Percentiles rank a stretch among this genome's conserved stretches.
These are phyloP conservation scores for Amaurobius ferox DNA, from an alignment of 2,888 invertebrate species.

Conservation along the genomic window DNA sequence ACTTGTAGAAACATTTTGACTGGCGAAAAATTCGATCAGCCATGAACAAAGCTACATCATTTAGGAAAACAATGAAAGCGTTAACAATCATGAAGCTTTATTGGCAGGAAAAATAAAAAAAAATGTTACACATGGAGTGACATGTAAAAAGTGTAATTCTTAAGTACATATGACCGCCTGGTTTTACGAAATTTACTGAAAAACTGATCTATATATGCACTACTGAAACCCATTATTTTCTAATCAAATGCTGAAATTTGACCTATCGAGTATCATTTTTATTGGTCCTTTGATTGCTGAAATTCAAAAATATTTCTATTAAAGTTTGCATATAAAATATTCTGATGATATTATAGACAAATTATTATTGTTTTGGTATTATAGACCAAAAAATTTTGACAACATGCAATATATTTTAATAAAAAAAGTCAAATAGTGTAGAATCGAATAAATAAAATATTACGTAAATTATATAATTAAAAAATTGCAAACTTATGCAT, in stretches of 20 bases:
- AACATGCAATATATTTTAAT: no score
- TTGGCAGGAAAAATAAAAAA: not conserved
- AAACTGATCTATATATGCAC: not conserved
- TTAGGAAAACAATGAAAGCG: slow-evolving; percentile 2
- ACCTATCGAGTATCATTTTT: not conserved
- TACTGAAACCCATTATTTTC: not conserved
- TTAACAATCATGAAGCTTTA: not conserved
- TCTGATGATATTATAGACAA: no score
- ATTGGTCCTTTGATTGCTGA: no score
- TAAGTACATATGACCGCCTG: not conserved
- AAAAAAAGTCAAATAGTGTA: no score
- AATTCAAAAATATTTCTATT: no score
- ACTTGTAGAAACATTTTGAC: not conserved
- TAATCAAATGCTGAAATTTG: not conserved
- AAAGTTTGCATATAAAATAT: no score
- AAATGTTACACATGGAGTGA: not conserved
- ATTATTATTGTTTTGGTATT: no score
- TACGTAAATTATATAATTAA: no score
- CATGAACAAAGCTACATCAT: slow-evolving; percentile 1
- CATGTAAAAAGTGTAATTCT: not conserved
- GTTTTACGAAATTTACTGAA: not conserved
- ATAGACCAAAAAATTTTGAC: no score
- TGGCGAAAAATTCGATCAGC: not conserved
- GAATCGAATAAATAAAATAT: no score
- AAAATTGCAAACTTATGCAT: no score